These are phyloP conservation scores for Boloria selene DNA, from an alignment of 2,888 invertebrate species.

Conservation along the genomic window DNA sequence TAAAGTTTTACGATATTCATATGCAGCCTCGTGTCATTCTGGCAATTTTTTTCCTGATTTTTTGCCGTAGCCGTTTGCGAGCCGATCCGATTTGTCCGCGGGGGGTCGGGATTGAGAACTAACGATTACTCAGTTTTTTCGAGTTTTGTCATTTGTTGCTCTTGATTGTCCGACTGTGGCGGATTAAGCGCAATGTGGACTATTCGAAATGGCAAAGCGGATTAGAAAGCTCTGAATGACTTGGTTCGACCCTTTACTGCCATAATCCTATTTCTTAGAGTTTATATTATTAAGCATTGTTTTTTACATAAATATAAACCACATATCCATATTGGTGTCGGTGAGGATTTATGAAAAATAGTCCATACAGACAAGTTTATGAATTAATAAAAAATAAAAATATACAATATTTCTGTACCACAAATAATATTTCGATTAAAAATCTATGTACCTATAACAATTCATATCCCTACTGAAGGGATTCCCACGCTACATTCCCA, in stretches of 20 bases:
- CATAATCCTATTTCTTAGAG: slow-evolving; percentile 5
- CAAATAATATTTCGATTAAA: too few relatives aligned
- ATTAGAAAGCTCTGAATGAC: slow-evolving; percentile 45
- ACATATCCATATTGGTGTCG: neutral
- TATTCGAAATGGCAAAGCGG: slow-evolving; percentile 63
- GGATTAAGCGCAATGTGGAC: slow-evolving; percentile 60
- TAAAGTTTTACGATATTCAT: slow-evolving; percentile 8
- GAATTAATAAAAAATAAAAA: neutral
- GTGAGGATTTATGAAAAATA: too few relatives aligned
- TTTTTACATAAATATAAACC: slow-evolving; percentile 10
- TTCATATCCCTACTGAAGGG: neutral
- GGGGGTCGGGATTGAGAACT: slow-evolving; percentile 69
- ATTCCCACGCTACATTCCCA: slow-evolving; percentile 30
- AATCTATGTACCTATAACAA: neutral
- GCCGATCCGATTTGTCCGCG: slow-evolving; percentile 74
- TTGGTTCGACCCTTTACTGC: slow-evolving; percentile 25
- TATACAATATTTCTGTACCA: too few relatives aligned
- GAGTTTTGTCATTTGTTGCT: slow-evolving; percentile 63
- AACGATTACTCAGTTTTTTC: slow-evolving; percentile 62
- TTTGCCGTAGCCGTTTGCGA: slow-evolving; percentile 58
- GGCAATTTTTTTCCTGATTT: slow-evolving; percentile 51
- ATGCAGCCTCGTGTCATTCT: slow-evolving; percentile 69
- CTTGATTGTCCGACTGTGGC: slow-evolving; percentile 76
- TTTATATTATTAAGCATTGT: slow-evolving; percentile 10
- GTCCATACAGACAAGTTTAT: neutral